phyloP scores from a whole-genome alignment of 2,797 vertebrate genomes.

The Helarctos malayanus region DNA sequence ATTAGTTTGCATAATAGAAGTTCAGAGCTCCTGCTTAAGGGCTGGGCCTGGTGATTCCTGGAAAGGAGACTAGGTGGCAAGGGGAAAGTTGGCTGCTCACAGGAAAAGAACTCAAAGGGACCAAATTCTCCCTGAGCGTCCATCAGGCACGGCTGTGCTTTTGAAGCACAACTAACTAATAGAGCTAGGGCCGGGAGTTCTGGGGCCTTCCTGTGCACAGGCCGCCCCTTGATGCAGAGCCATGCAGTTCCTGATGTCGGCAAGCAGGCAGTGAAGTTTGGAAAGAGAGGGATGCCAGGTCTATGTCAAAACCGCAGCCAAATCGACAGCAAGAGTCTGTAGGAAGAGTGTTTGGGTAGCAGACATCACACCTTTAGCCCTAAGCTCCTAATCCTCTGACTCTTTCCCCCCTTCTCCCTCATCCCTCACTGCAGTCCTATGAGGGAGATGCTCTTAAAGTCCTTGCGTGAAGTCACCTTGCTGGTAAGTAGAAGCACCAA shows the following conservation, averaged over 20 bases:
- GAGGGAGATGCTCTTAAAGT: not conserved
- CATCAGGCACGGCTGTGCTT: no score
- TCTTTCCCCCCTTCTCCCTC: not conserved
- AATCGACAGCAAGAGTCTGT: rapidly evolving
- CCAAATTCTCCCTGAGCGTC: not conserved
- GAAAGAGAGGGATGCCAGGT: not conserved
- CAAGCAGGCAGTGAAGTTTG: not conserved
- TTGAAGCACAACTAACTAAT: not conserved
- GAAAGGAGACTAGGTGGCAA: not conserved
- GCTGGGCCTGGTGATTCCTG: not conserved
- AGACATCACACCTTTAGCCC: not conserved
- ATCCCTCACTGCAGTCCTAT: not conserved
- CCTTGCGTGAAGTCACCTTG: not conserved
- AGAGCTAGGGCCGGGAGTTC: rapidly evolving
- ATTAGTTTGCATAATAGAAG: not conserved
- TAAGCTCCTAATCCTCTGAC: not conserved
- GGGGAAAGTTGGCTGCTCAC: not conserved
- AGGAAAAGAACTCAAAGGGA: not conserved
- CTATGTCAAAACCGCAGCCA: not conserved
- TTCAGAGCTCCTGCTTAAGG: not conserved
- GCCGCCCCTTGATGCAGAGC: not conserved
- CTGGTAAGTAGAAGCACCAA: not conserved
- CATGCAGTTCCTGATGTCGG: rapidly evolving
- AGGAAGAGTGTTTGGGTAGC: not conserved
- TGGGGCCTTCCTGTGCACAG: rapidly evolving